Base-by-base conservation (phyloP, 2,888 invertebrate genomes). In the Temnothorax ravouxi region DNA sequence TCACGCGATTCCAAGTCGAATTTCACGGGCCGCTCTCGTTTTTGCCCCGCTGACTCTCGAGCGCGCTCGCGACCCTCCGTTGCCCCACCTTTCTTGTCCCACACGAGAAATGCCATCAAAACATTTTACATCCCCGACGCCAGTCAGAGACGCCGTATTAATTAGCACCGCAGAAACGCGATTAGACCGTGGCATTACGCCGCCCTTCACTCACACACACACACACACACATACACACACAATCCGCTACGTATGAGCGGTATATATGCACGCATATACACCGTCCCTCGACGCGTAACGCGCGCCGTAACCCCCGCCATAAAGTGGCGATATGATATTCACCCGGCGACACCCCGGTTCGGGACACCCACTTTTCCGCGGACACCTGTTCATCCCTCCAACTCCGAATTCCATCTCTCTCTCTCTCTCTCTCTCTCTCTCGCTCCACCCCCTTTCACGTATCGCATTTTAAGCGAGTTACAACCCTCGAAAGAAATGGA, bases 261-360 rank as follows among this genome's bases (percentile, higher is more conserved):
- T 44, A 15, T 52, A 15, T 21, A 6, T 47, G 44, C 50, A 54
- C 54, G 21, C 34, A 18, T 54, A 72, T 54, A 52, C 56, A 75
- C 66, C 84, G 54, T 76, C 75, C 79, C 67, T 76, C 61, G 25
- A 38, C 61, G 76, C 75, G 86, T 83, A 83, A 87, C 85, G 88
- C 87, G 71, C 86, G 83, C 83, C 89, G 86, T 91, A 92, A 92
- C 88, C 88, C 88, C 88, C 87, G 88, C 86, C 91, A 91, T 91
- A 93, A 94, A 94, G 92, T 94, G 91, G 92, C 92, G 91, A 92
- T 93, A 92, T 92, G 92, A 92, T 91, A 92, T 92, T 92, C 92
- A 92, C 93, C 93, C 93, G 87, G 88, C 83, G 75, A 64, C 79
- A 61, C 79, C 69, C 81, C 56, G 84, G 84, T 84, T 61, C 64